A percentile compares a stretch with the other conserved stretches of the same genome.
phyloP scores from a whole-genome alignment of 2,888 invertebrate genomes.

The Busseola fusca region DNA sequence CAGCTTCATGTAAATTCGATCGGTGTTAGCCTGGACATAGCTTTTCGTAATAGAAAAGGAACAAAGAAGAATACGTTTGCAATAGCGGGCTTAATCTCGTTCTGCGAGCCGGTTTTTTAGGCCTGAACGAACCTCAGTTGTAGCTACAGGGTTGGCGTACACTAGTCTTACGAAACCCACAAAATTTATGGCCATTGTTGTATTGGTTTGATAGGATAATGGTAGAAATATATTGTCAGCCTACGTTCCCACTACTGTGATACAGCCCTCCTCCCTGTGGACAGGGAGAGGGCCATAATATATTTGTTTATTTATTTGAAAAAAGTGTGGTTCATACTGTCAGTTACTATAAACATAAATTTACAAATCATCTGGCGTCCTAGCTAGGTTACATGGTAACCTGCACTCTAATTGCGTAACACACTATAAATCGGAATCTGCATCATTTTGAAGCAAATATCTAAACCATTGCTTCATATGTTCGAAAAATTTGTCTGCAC shows the following conservation, averaged over 20 bases:
- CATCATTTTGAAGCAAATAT: no score
- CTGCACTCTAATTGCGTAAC: no score
- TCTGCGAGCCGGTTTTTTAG: slow-evolving; percentile 17
- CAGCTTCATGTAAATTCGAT: slow-evolving; percentile 32
- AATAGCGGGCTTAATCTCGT: slow-evolving; percentile 27
- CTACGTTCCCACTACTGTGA: not conserved
- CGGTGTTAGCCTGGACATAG: slow-evolving; percentile 7
- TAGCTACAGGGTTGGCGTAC: not conserved
- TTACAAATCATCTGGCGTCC: no score
- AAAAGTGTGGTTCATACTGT: no score
- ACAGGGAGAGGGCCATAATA: not conserved
- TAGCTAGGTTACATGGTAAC: no score
- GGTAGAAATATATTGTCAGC: not conserved
- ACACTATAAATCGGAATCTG: no score
- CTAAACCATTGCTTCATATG: no score
- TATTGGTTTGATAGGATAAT: not conserved
- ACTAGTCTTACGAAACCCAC: not conserved
- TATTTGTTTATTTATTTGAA: no score
- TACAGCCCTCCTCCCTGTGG: not conserved
- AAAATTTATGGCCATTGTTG: not conserved
- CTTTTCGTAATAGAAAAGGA: slow-evolving; percentile 27
- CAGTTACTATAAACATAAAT: no score
- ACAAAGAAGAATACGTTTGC: slow-evolving; percentile 22
- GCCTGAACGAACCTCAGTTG: slow-evolving; percentile 2
- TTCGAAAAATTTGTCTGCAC: no score